Conservation (phyloP, 2,888 invertebrate species). For the Bembecia ichneumoniformis region DNA sequence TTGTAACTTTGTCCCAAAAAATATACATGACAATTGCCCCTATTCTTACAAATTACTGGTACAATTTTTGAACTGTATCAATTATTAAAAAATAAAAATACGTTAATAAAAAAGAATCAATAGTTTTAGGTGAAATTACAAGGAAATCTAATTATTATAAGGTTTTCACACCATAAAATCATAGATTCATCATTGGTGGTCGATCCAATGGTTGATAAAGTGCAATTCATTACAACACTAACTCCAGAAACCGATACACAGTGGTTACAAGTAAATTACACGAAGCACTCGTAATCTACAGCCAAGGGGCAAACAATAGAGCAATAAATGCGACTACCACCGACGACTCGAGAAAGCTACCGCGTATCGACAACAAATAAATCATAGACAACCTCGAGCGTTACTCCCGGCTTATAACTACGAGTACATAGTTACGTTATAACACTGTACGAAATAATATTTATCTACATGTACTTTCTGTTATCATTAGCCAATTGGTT, state of each 20-base stretch:
- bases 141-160: too few species aligned
- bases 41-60: too few species aligned
- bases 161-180: too few species aligned
- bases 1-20: too few species aligned
- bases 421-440: not conserved
- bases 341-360: constrained; percentile 50
- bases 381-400: constrained; percentile 40
- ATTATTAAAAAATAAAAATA: too few species aligned
- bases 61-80: too few species aligned
- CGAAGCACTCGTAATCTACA: constrained; percentile 39
- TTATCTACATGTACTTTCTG: too few species aligned
- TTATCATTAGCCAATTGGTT: too few species aligned
- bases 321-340: constrained; percentile 53
- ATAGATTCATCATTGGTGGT: not conserved
- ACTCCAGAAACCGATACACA: constrained; percentile 37
- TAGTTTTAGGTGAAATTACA: too few species aligned
- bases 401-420: not conserved
- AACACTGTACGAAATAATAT: too few species aligned
- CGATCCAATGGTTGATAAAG: constrained; percentile 25
- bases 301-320: constrained; percentile 60
- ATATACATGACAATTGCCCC: too few species aligned
- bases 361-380: constrained; percentile 58
- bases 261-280: constrained; percentile 55
- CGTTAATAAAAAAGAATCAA: too few species aligned
- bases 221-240: constrained; percentile 41